Base-by-base conservation (phyloP, 2,797 vertebrate species). In the Malurus splendens region DNA sequence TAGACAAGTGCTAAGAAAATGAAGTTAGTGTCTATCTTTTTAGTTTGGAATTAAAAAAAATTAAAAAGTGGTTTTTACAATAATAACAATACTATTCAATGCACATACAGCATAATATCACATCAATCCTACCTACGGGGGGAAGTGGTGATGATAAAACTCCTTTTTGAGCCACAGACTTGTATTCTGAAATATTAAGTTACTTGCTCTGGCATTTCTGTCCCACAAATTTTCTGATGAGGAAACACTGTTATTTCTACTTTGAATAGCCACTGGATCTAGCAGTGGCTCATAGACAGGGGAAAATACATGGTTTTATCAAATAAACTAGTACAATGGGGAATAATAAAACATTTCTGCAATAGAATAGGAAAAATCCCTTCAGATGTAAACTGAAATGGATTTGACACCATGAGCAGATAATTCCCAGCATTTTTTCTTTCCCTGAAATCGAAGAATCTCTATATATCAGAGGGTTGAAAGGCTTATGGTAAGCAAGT, bases 1-100 rank as follows among this genome's bases (percentile, higher is more conserved):
- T 92, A 82, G 65, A 65, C 47, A 95, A 93, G 85, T 87, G 92
- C 30, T 86, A 93, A 90, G 64, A 90, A 91, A 95, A 90, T 73
- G 28, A 89, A 87, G 47, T 76, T 88, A 64, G n/a, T 1, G 11
- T 51, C 67, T 87, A 55, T 71, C 55, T 90, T 95, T 73, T 77
- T 62, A 82, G 68, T 60, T 67, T 28, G 36, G 30, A 8, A 50
- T 56, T 39, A 23, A 45, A n/a, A 51, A 57, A 61, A 8, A 41
- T n/a, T 15, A 38, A 36, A 23, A 75, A 54, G 20, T 57, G 7
- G 0, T 47, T 77, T 79, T 85, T 71, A 56, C 24, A 81, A 67
- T n/a, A 71, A 27, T 25, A 65, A 56, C 20, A 85, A 24, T 25
- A 71, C 7, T 48, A 71, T 32, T 72, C 38, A 80, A 85, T 18